Percentiles rank a stretch among this genome's conserved stretches.
phyloP scores from a whole-genome alignment of 2,797 vertebrate genomes.

The Ara ararauna region DNA sequence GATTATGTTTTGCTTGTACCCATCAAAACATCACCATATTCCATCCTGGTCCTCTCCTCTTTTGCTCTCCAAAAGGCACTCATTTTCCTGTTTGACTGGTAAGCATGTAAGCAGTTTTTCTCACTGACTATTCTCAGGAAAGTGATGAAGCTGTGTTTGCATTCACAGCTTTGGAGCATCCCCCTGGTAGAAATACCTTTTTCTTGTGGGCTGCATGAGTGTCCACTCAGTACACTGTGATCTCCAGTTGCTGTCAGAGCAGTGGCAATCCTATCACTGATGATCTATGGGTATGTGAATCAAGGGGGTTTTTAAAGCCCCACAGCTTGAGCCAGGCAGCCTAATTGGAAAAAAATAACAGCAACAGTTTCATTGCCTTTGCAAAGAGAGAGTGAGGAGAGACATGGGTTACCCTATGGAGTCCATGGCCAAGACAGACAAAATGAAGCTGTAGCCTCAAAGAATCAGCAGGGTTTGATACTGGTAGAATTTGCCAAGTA shows the following conservation, averaged over 20 bases:
- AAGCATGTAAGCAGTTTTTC: background rate
- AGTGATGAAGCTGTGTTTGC: background rate
- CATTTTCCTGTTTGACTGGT: background rate
- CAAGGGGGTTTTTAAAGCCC: background rate
- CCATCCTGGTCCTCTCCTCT: background rate
- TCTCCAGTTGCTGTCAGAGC: background rate
- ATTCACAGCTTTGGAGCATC: background rate
- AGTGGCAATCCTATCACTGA: background rate
- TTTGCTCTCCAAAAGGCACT: background rate
- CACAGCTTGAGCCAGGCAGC: background rate
- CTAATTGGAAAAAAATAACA: background rate
- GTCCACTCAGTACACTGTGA: accelerated
- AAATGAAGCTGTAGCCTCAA: background rate
- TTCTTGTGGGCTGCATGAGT: background rate
- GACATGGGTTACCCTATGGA: background rate
- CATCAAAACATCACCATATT: background rate
- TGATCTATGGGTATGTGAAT: background rate
- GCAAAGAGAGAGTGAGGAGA: background rate
- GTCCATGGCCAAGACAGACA: background rate
- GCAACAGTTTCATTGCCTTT: background rate
- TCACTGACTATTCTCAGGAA: background rate
- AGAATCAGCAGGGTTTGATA: background rate
- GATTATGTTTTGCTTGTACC: background rate
- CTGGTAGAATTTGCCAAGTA: background rate
- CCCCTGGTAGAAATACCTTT: background rate